Evolutionary conservation across 1,140 invertebrate species (phyloP).

Genomic region (Triops longicaudatus): DNA sequence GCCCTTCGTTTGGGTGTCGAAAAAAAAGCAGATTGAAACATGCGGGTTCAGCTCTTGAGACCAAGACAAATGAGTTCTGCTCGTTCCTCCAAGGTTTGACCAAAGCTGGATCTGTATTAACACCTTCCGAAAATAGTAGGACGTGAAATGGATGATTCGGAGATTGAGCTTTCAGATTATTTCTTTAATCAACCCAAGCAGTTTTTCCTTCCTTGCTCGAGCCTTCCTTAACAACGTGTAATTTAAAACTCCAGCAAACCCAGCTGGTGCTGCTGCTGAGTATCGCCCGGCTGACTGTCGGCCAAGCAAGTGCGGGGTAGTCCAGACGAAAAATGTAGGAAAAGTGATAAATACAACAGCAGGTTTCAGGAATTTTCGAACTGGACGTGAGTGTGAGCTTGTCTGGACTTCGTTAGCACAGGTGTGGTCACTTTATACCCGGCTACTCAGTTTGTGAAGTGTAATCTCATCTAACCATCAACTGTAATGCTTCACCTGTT

Average conservation of each 20-base stretch:
- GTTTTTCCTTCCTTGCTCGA: neutral
- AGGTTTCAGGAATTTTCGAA: neutral
- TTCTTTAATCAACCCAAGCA: neutral
- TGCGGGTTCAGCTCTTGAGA: neutral
- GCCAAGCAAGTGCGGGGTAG: neutral
- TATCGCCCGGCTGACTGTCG: neutral
- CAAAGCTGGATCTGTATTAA: neutral
- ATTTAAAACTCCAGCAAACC: neutral
- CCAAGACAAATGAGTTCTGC: neutral
- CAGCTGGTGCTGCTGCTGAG: neutral
- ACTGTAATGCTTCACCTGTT: slow-evolving; percentile 1
- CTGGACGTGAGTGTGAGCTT: neutral
- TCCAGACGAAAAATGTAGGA: neutral
- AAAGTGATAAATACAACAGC: neutral
- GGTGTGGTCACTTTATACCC: neutral
- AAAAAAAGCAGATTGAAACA: neutral
- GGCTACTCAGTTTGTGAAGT: neutral
- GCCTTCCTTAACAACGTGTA: neutral
- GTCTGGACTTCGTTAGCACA: neutral
- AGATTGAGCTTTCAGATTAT: neutral
- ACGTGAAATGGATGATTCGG: neutral
- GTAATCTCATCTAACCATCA: slow-evolving; percentile 8
- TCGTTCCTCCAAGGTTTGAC: neutral
- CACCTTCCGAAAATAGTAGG: neutral
- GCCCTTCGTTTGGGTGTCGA: neutral